Evolutionary conservation across 2,888 invertebrate genomes (phyloP), one percentile per base, ranked within the genome.

Genomic region (Phyllotreta striolata): DNA sequence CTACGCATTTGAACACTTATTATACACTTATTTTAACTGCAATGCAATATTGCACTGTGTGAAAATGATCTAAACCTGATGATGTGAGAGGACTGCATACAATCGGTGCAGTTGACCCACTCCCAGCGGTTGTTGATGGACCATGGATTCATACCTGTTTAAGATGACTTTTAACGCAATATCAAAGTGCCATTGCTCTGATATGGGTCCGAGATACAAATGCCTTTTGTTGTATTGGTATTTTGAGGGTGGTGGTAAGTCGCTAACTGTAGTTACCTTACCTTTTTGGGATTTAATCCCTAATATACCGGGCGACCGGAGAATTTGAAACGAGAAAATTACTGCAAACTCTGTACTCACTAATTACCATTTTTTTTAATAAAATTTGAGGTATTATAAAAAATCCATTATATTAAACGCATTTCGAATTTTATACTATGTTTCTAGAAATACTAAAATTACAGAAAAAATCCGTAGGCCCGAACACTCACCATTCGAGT

Each of bases 151-250:
- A 77, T 79, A 79, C 78, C 79, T 78, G 79, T 62, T 66, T 75
- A 74, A 75, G 77, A 78, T 80, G 80, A 80, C 81, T 80, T 80
- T 80, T 80, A 81, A 80, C 81, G 81, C 81, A 81, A 81, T 81
- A 80, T 80, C 76, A 74, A 80, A 79, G 79, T 80, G 80, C 79
- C 81, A 80, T 79, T 79, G 80, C 78, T 79, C 76, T 80, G 80
- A 80, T 80, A 78, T 80, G 80, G 81, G 81, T 80, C 78, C 8
- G 13, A 40, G 77, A 74, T 76, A 75, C 74, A 77, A 78, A 78
- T 79, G 76, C 77, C 80, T 79, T 79, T 80, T 80, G 79, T 80
- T 79, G 24, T 24, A 43, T 52, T n/a, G 44, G 52, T 24, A 44
- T 12, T 49, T 59, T 14, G 39, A 35, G 43, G 7, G 44, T 13